Percentiles rank a stretch among this genome's conserved stretches.
Conservation (phyloP, 2,888 invertebrate genomes). For the Pammene aurita region DNA sequence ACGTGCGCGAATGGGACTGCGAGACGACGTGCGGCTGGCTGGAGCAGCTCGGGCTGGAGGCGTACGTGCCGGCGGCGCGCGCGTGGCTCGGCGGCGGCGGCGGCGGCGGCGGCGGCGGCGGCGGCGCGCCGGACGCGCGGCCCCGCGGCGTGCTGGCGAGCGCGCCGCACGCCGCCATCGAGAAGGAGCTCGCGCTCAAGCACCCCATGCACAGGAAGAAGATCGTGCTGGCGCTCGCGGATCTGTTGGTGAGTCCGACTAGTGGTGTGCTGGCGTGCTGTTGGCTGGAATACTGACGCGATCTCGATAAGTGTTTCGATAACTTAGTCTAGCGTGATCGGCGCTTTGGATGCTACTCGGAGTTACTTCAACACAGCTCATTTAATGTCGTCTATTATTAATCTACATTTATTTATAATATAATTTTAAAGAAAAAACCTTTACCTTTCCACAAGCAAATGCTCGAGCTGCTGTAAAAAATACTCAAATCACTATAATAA, state of each 20-base stretch:
- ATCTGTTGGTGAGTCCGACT: slow-evolving; percentile 74
- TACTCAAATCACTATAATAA: too few relatives aligned
- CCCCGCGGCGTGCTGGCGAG: slow-evolving; percentile 87
- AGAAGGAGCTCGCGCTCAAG: slow-evolving; percentile 93
- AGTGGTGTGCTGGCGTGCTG: too few relatives aligned
- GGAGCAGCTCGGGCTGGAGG: slow-evolving; percentile 88
- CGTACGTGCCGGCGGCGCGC: slow-evolving; percentile 90
- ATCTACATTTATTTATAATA: too few relatives aligned
- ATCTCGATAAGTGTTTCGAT: too few relatives aligned
- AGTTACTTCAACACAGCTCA: too few relatives aligned
- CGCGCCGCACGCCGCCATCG: slow-evolving; percentile 91
- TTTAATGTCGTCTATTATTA: too few relatives aligned
- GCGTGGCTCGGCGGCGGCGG: slow-evolving; percentile 91
- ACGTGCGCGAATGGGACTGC: slow-evolving; percentile 91
- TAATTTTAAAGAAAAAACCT: too few relatives aligned
- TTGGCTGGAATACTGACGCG: too few relatives aligned
- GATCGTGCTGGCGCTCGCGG: slow-evolving; percentile 89
- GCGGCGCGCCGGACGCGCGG: slow-evolving; percentile 92
- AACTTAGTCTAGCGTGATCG: too few relatives aligned
- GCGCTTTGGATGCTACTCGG: too few relatives aligned
- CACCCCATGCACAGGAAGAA: slow-evolving; percentile 96
- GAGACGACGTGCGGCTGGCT: slow-evolving; percentile 93
- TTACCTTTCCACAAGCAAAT: too few relatives aligned
- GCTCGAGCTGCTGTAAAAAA: too few relatives aligned
- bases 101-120: slow-evolving; percentile 86